These are phyloP conservation scores for Hippasteria phrygiana DNA, from an alignment of 53 echinoderm and acorn worm species.

Conservation along the genomic window DNA sequence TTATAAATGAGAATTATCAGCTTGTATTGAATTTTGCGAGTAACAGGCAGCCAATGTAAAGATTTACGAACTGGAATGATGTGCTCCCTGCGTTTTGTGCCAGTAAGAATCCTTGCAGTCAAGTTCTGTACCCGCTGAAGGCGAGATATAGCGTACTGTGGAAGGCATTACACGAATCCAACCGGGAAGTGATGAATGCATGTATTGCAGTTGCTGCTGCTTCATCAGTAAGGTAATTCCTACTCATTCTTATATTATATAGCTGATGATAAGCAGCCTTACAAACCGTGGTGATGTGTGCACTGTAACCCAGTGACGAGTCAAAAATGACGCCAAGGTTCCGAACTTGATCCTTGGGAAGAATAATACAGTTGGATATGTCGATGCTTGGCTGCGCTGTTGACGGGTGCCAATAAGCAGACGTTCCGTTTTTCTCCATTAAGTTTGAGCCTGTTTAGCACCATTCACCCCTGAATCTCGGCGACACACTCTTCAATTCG, in stretches of 20 bases:
- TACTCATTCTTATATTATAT: slow-evolving; percentile 19
- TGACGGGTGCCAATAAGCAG: slow-evolving; percentile 24
- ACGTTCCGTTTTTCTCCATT: slow-evolving; percentile 18
- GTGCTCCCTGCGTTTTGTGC: neutral
- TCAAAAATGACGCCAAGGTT: slow-evolving; percentile 14
- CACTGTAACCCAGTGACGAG: slow-evolving; percentile 5
- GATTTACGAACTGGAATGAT: neutral
- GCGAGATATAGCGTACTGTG: neutral
- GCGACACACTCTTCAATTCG: slow-evolving; percentile 9
- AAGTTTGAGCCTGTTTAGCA: slow-evolving; percentile 17
- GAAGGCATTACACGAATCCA: neutral
- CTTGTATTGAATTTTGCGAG: neutral
- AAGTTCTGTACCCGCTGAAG: neutral
- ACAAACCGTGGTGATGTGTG: neutral
- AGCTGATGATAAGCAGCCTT: slow-evolving; percentile 30
- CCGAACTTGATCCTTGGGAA: slow-evolving; percentile 24
- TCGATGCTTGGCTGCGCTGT: slow-evolving; percentile 15
- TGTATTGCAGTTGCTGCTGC: slow-evolving; percentile 28
- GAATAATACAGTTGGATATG: slow-evolving; percentile 13
- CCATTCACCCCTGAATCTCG: slow-evolving; percentile 15
- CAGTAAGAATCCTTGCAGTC: slow-evolving; percentile 29
- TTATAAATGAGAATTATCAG: too few relatives aligned
- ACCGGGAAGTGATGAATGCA: slow-evolving; percentile 7
- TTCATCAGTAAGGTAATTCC: slow-evolving; percentile 20
- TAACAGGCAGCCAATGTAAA: neutral